Conservation (phyloP, 2,797 vertebrate genomes). For the Anas flavirostris region DNA sequence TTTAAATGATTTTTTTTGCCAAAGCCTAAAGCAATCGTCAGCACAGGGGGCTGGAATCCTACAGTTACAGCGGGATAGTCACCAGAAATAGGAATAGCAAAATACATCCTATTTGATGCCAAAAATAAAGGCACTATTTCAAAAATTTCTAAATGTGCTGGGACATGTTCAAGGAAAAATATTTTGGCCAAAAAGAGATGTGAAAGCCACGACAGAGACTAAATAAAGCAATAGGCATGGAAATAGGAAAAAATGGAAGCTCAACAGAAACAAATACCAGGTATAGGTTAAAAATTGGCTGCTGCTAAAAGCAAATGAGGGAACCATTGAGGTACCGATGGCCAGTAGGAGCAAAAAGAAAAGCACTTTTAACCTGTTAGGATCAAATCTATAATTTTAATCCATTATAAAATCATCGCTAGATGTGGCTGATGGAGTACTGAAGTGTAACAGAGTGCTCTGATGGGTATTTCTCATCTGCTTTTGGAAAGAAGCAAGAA, state of each 20-base stretch:
- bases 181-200: not conserved
- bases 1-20: not conserved
- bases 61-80: not conserved
- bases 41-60: not conserved
- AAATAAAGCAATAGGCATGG: not conserved
- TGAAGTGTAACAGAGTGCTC: accelerated
- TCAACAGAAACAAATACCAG: not conserved
- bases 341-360: not conserved
- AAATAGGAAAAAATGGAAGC: not conserved
- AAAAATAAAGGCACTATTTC: not conserved
- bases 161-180: not conserved
- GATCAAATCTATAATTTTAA: not conserved
- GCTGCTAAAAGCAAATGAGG: not conserved
- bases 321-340: not conserved
- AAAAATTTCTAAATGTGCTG: not conserved
- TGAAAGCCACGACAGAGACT: not conserved
- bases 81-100: not conserved
- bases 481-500: not conserved
- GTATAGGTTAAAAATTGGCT: not conserved
- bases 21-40: not conserved
- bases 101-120: not conserved
- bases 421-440: not conserved
- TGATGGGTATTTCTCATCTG: not conserved
- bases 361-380: not conserved
- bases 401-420: not conserved